phyloP scores from a whole-genome alignment of 1,140 invertebrate genomes.

The Cotesia vestalis region DNA sequence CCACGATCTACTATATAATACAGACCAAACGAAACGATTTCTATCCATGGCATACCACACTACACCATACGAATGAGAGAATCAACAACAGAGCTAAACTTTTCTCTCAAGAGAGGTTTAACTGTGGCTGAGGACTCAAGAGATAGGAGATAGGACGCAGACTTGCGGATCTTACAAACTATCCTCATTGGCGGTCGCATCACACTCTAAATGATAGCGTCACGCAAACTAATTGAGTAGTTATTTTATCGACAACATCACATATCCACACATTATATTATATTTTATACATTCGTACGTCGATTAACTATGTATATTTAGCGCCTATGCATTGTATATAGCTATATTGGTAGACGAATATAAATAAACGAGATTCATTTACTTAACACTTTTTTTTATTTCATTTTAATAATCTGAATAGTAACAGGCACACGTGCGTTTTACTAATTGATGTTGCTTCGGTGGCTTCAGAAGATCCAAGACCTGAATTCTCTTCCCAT shows the following conservation, averaged over 20 bases:
- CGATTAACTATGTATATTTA: too few relatives aligned
- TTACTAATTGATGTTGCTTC: conserved; percentile 49
- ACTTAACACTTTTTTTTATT: background rate
- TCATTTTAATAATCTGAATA: conserved; percentile 38
- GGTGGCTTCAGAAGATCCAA: conserved; percentile 60
- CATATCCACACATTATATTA: conserved; percentile 1
- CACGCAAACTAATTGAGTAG: conserved; percentile 61
- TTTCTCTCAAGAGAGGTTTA: background rate
- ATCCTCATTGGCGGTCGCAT: conserved; percentile 41
- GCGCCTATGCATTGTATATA: background rate
- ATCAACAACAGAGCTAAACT: conserved; percentile 18
- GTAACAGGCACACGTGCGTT: conserved; percentile 40
- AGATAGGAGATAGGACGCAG: conserved; percentile 27
- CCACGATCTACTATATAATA: background rate
- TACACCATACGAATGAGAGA: background rate
- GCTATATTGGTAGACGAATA: background rate
- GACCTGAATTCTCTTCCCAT: conserved; percentile 53
- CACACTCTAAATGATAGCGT: conserved; percentile 50
- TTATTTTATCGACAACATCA: conserved; percentile 45
- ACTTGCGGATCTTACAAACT: conserved; percentile 16
- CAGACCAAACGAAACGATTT: conserved; percentile 2
- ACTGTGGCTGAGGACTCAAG: conserved; percentile 19
- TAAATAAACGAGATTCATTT: background rate
- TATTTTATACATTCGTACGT: background rate
- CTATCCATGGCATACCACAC: too few relatives aligned